These are phyloP conservation scores for Heliconius erato DNA, from an alignment of 2,888 invertebrate species.

Conservation along the genomic window DNA sequence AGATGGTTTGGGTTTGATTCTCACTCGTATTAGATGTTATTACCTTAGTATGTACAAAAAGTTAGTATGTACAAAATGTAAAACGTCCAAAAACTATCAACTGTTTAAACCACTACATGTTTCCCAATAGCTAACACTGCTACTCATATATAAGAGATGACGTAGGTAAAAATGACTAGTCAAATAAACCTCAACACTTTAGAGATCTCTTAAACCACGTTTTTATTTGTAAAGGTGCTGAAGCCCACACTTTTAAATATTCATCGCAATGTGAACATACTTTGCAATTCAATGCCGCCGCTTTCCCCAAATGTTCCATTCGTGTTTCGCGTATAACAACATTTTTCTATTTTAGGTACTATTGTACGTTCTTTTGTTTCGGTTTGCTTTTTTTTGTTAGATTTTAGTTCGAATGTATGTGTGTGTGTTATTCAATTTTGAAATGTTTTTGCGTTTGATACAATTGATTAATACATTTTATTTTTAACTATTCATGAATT, in stretches of 20 bases:
- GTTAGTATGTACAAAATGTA: too few relatives aligned
- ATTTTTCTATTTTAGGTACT: background rate
- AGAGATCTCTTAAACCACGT: background rate
- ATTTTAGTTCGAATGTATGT: slow-evolving; percentile 1
- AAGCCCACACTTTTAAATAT: slow-evolving; percentile 23
- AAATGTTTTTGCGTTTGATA: background rate
- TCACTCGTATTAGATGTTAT: too few relatives aligned
- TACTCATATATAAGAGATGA: background rate
- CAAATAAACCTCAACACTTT: background rate
- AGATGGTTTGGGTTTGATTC: too few relatives aligned
- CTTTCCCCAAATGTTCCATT: slow-evolving; percentile 22
- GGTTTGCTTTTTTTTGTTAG: background rate
- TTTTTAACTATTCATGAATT: background rate
- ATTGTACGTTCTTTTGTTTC: slow-evolving; percentile 9
- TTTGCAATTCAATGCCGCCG: slow-evolving; percentile 33
- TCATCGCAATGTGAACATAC: slow-evolving; percentile 26
- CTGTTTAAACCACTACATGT: too few relatives aligned
- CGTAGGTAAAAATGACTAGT: background rate
- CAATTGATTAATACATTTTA: background rate
- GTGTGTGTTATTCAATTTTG: background rate
- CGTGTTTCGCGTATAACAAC: slow-evolving; percentile 24
- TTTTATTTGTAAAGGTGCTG: slow-evolving; percentile 3
- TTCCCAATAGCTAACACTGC: too few relatives aligned
- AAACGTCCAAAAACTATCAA: too few relatives aligned
- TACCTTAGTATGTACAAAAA: too few relatives aligned